These are phyloP conservation scores for Coreoperca whiteheadi DNA, from an alignment of 2,113 vertebrate genomes.

Conservation along the genomic window DNA sequence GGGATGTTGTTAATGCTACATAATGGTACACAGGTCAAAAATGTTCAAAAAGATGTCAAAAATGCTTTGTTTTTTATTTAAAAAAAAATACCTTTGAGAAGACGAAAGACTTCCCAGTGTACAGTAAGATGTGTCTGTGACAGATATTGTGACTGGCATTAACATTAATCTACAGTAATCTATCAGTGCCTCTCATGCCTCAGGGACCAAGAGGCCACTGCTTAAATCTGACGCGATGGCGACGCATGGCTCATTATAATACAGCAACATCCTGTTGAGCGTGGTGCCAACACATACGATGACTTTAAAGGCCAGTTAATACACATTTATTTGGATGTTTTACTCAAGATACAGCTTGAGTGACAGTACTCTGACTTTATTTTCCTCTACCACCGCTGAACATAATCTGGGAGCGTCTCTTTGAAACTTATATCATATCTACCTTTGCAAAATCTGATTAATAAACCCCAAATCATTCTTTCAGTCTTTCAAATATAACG, in stretches of 20 bases:
- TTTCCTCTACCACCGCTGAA: background rate
- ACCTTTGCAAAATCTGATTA: conserved; percentile 53
- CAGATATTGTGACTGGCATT: conserved; percentile 1
- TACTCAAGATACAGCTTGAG: background rate
- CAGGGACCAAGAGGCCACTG: conserved; percentile 29
- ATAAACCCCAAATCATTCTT: background rate
- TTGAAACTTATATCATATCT: conserved; percentile 10
- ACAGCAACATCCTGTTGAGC: background rate
- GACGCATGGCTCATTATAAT: conserved; percentile 10
- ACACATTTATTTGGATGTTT: background rate
- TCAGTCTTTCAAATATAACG: conserved; percentile 18
- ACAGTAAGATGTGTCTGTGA: background rate
- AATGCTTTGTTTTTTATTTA: too few relatives aligned
- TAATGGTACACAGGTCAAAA: too few relatives aligned
- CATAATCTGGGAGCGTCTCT: background rate
- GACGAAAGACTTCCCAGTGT: background rate
- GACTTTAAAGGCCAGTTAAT: background rate
- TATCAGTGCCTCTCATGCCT: background rate
- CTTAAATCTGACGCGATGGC: background rate
- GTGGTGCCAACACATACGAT: background rate
- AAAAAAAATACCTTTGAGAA: background rate
- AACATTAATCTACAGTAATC: conserved; percentile 1
- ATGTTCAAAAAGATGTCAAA: too few relatives aligned
- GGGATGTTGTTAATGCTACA: too few relatives aligned
- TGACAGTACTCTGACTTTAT: background rate